Evolutionary conservation across 1,140 invertebrate genomes (phyloP).

Genomic region (Oedothorax gibbosus): DNA sequence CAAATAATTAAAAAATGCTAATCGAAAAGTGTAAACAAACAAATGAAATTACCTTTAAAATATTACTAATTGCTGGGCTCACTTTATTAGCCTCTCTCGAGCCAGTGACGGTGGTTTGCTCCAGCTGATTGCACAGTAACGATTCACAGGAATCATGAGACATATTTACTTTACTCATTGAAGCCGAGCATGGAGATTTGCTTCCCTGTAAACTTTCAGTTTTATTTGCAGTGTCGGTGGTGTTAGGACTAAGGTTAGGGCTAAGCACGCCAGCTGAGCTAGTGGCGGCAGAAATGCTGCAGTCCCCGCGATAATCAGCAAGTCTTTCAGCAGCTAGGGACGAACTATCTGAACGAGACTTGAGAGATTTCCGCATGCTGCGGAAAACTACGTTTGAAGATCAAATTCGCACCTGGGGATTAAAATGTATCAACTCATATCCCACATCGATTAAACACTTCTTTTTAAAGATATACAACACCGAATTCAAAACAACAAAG

Average conservation of each 20-base stretch:
- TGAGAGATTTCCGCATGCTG: constrained; percentile 54
- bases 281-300: constrained; percentile 24
- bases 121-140: not conserved
- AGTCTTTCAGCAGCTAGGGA: constrained; percentile 47
- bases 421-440: not conserved
- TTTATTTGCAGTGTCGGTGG: constrained; percentile 25
- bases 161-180: constrained; percentile 28
- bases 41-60: no score
- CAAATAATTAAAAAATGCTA: no score
- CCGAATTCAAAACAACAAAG: constrained; percentile 24
- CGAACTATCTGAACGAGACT: constrained; percentile 34
- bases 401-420: not conserved
- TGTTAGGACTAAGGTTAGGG: constrained; percentile 58
- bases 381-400: constrained; percentile 4
- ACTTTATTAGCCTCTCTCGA: constrained; percentile 36
- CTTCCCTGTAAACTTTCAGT: not conserved
- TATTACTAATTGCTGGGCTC: not conserved
- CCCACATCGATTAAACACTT: not conserved
- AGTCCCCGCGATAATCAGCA: constrained; percentile 46
- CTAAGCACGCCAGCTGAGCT: constrained; percentile 17
- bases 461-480: not conserved
- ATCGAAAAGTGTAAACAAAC: no score
- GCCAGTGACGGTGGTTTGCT: constrained; percentile 12
- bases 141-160: constrained; percentile 40
- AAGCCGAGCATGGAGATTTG: constrained; percentile 35